Evolutionary conservation across 2,113 vertebrate species (phyloP).

Genomic region (Galeopterus variegatus): DNA sequence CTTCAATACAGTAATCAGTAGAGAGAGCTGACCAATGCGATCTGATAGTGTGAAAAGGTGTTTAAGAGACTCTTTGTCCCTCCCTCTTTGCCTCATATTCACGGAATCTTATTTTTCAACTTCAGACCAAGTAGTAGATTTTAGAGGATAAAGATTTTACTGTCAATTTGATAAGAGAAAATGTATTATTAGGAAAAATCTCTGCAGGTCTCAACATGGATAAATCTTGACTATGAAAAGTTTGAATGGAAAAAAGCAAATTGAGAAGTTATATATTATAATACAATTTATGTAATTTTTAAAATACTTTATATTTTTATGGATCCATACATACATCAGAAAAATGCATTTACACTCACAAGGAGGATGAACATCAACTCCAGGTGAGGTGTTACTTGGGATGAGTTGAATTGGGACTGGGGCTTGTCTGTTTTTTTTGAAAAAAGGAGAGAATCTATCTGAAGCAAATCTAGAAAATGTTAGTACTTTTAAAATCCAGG

Average conservation of each 20-base stretch:
- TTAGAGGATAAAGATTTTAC: conserved; percentile 21
- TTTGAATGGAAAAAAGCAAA: not conserved
- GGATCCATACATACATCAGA: not conserved
- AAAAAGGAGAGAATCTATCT: not conserved
- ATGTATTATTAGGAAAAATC: not conserved
- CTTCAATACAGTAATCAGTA: not conserved
- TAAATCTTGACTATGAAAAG: not conserved
- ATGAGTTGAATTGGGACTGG: not conserved
- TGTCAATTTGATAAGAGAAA: conserved; percentile 11
- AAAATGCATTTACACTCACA: not conserved
- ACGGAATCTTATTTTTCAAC: conserved; percentile 22
- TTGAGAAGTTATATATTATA: not conserved
- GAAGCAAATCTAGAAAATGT: not conserved
- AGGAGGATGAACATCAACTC: not conserved
- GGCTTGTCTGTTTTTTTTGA: not conserved
- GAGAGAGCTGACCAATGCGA: not conserved
- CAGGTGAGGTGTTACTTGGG: not conserved
- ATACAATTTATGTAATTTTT: not conserved
- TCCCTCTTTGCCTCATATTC: not conserved
- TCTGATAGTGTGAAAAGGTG: not conserved
- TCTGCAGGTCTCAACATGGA: not conserved
- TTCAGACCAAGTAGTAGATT: not conserved
- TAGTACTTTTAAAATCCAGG: not conserved
- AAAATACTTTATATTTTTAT: conserved; percentile 33
- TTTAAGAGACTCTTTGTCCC: not conserved